Evolutionary conservation across 2,113 vertebrate species (phyloP), one percentile per base, ranked within the genome.

Genomic region (Panthera uncia): DNA sequence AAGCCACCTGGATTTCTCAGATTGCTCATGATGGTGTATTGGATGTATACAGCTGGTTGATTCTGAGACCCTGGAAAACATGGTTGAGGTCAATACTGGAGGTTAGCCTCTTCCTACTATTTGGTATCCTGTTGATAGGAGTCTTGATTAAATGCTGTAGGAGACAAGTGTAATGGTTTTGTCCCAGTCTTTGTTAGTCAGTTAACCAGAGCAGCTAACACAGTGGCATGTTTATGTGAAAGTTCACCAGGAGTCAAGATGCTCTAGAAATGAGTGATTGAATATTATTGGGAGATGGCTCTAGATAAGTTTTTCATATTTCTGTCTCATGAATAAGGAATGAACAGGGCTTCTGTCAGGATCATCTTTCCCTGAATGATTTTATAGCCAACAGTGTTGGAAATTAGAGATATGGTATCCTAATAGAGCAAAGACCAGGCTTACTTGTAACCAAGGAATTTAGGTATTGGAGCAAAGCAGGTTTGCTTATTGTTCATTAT

Each of bases 311-410:
- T 74, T 79, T 52, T 95, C 41, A 84, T 2, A 89, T 19, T 50
- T 68, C 31, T 68, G 8, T 65, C 19, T 66, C 48, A 8, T 80
- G 29, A 73, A 36, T 61, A 84, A 66, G 18, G 2, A 55, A 74
- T 23, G 7, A 2, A 45, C 2, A 48, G 5, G 0, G 1, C 3
- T 61, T 68, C 50, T 25, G 2, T 45, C 15, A 55, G 33, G 21
- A 33, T 2, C 36, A 4, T 11, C 9, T 66, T 78, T 92, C 65
- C 27, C 27, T 45, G 27, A 63, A 48, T 48, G 11, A 14, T n/a
- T 79, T 78, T 61, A 87, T 50, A 93, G 36, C 12, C 4, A 84
- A 45, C 2, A n/a, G 5, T 12, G 7, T 80, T 92, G 16, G 38
- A 66, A 85, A 80, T 82, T 31, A 82, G 9, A 50, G 7, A 16